Base-by-base conservation (phyloP, 2,113 vertebrate species). In the Zapornia atra region DNA sequence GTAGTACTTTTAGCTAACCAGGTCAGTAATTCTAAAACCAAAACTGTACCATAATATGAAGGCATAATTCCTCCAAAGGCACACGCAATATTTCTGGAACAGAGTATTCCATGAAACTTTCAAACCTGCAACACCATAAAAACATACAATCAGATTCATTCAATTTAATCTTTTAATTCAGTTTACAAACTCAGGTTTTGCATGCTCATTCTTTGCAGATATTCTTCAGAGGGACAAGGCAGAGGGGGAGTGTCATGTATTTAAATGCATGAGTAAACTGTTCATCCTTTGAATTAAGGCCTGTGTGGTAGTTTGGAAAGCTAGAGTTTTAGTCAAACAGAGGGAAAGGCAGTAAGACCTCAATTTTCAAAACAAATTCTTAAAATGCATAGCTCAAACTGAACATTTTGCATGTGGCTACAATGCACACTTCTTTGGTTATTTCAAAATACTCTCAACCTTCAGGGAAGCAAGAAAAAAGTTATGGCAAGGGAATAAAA, bases 1-100 rank as follows among this genome's bases (percentile, higher is more conserved):
- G 98, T 6, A 99, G 42, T 90, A 99, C n/a, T 75, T 71, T 57
- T 15, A 76, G 25, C 11, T 57, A 76, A 63, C 15, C 68, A 71
- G 8, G 10, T 72, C 15, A 79, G 28, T 38, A 80, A 68, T 66
- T 73, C 25, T 31, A 79, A 48, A 84, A 53, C 9, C 31, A 94
- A 95, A 88, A 12, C 6, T 31, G n/a, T 98, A 99, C 99, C 99
- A 99, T 99, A 73, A 99, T 98, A 86, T 99, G 99, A 96, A 99
- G 99, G 92, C 99, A 99, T 71, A 99, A 98, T 86, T 99, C 99
- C 86, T 99, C 99, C 95, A 99, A 97, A 50, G 99, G 99, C 76
- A 99, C 99, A 29, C 99, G 98, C 6, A 99, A 40, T 90, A 99
- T 99, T 98, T 99, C 99, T 88, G 99, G 99, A 90, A 99, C 98